Conservation (phyloP, 1,140 invertebrate genomes). For the Aricia agestis region DNA sequence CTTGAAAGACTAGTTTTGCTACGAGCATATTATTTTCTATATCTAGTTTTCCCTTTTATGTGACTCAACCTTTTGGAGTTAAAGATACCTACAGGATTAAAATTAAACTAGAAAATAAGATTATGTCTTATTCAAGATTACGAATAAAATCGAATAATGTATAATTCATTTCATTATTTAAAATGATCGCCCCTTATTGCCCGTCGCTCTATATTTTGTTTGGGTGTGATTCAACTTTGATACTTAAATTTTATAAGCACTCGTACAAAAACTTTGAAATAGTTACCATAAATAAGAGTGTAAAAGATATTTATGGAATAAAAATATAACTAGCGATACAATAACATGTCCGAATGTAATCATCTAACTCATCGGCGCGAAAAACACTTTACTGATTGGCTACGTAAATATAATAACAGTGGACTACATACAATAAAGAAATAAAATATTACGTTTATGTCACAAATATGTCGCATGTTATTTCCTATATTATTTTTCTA, state of each 20-base stretch:
- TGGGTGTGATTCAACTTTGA: too few species aligned
- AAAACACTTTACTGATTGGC: constrained; percentile 8
- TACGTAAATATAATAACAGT: constrained; percentile 5
- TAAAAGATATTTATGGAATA: neutral
- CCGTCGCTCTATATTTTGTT: too few species aligned
- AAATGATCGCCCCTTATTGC: too few species aligned
- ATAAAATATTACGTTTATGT: neutral
- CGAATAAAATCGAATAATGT: too few species aligned
- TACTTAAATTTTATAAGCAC: too few species aligned
- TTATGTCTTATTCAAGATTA: neutral
- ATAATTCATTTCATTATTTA: too few species aligned
- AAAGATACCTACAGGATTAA: neutral
- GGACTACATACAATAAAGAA: neutral
- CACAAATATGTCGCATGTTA: neutral
- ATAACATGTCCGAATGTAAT: constrained; percentile 3
- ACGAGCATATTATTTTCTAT: neutral
- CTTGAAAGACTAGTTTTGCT: neutral
- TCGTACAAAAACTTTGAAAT: too few species aligned
- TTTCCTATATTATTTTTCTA: neutral
- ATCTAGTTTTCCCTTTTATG: neutral
- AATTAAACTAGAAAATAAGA: neutral
- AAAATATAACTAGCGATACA: neutral
- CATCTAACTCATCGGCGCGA: neutral
- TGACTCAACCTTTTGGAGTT: neutral
- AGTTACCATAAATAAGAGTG: too few species aligned